Conservation (phyloP, 35 echinoderm and acorn worm species). For the Apostichopus californicus region DNA sequence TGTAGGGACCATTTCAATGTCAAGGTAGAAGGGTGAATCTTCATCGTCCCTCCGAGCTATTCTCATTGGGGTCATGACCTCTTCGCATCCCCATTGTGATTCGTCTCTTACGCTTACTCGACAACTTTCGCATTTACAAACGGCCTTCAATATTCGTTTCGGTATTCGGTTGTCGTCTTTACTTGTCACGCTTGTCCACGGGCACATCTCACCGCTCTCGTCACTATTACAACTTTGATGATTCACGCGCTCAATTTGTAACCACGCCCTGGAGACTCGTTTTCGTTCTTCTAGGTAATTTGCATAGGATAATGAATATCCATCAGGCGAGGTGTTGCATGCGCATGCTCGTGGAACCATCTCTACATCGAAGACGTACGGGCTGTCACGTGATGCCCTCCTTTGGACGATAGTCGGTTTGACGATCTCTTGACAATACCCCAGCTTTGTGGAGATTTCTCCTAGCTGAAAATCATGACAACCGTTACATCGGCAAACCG, state of each 20-base stretch:
- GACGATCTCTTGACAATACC: constrained; percentile 13
- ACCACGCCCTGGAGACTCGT: background rate
- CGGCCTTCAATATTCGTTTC: background rate
- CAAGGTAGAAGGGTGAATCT: background rate
- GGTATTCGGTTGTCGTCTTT: constrained; percentile 16
- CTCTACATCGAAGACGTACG: constrained; percentile 10
- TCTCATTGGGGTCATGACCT: constrained; percentile 15
- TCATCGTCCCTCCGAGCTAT: background rate
- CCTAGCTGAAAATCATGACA: background rate
- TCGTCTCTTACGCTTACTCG: background rate
- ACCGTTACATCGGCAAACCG: constrained; percentile 32
- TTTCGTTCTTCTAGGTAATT: background rate
- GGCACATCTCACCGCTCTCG: background rate
- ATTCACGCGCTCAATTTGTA: background rate
- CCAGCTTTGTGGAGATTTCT: background rate
- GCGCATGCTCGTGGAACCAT: constrained; percentile 23
- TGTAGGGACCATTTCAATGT: constrained; percentile 19
- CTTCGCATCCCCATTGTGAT: background rate
- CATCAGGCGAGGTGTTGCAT: constrained; percentile 7
- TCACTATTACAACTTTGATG: background rate
- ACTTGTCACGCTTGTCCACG: background rate
- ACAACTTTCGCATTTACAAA: constrained; percentile 17
- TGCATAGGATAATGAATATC: background rate
- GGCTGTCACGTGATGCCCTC: background rate
- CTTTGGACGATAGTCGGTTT: constrained; percentile 11